Conservation (phyloP, 2,888 invertebrate genomes). For the Fissipunctia ypsillon region DNA sequence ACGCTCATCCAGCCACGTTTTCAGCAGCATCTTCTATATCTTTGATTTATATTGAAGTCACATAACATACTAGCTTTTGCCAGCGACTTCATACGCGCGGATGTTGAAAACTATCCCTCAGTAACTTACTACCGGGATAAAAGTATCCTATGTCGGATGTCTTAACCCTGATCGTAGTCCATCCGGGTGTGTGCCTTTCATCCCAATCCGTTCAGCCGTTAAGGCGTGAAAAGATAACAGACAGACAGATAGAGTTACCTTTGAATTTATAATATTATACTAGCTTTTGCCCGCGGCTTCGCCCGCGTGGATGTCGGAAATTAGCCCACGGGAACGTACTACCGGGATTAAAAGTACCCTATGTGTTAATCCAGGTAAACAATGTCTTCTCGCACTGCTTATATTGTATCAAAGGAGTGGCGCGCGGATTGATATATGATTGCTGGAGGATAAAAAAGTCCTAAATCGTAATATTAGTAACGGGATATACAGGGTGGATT, state of each 20-base stretch:
- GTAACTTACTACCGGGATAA: neutral
- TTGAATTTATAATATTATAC: neutral
- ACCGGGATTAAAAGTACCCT: no score
- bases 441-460: no score
- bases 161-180: neutral
- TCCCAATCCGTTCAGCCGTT: neutral
- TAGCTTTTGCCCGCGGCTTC: no score
- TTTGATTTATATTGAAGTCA: neutral
- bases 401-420: no score
- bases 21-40: neutral
- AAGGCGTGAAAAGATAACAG: neutral
- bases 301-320: no score
- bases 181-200: neutral
- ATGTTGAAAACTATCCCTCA: neutral
- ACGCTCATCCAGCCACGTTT: neutral
- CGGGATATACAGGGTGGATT: no score
- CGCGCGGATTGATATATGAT: no score
- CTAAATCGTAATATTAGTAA: no score
- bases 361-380: no score
- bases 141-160: neutral
- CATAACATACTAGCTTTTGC: neutral
- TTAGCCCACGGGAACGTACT: no score
- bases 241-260: neutral
- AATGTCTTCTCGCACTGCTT: no score
- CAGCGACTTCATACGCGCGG: no score